Base-by-base conservation (phyloP, 2,797 vertebrate genomes). In the Phalanger gymnotis region DNA sequence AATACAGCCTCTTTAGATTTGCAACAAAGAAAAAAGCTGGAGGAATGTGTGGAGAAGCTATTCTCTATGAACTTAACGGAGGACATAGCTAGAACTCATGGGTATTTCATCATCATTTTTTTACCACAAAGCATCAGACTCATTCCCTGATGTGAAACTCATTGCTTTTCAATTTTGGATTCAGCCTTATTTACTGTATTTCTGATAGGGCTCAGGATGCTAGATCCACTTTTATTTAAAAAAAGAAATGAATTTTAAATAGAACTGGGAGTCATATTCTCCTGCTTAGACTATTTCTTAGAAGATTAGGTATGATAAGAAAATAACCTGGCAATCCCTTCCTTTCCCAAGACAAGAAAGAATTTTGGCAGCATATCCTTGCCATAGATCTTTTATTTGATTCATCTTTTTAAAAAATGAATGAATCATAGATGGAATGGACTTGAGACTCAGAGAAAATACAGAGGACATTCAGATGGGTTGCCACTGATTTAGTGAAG, bases 221-320 rank as follows among this genome's bases (percentile, higher is more conserved):
- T 73, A 47, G 47, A 27, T 47, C 10, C 9, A 53, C 28, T 81
- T 52, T 51, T 91, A 53, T 47, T 87, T n/a, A 91, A 94, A 16
- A 10, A n/a, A 13, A 81, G 73, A 94, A 57, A 81, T 47, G 31
- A 90, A 90, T 73, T 14, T 90, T 94, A 81, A 95, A 92, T 53
- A 53, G 11, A 90, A 92, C 56, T 90, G 34, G 34, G 73, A 92
- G 25, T 89, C 54, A 89, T 9, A 90, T 73, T 53, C 31, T 81
- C 7, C 34, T 56, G 7, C 53, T 51, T 34, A 58, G 27, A 47
- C 11, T 93, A 0, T 27, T 40, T 94, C 54, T 73, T 13, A 34
- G n/a, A 66, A 95, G 53, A 94, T 22, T 54, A 54, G 22, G 22
- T n/a, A 54, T 27, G 27, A 53, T 56, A 10, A 55, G 25, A 91